Percentiles rank a stretch among this genome's conserved stretches.
These are phyloP conservation scores for Esperia sulphurella DNA, from an alignment of 2,888 invertebrate genomes.

Conservation along the genomic window DNA sequence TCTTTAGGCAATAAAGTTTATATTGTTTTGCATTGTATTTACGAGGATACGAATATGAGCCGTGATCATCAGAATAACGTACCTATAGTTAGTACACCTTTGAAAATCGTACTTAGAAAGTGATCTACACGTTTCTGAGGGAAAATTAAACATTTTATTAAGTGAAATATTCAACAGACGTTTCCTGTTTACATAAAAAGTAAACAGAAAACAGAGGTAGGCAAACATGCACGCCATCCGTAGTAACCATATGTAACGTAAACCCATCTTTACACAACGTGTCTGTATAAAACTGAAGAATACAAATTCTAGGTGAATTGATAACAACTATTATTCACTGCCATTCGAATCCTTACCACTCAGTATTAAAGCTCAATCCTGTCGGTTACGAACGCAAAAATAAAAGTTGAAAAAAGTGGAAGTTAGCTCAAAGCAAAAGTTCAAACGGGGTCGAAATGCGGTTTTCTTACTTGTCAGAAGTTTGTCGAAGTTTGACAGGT, in stretches of 20 bases:
- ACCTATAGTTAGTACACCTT: no score
- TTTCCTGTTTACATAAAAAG: no score
- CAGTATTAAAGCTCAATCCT: not conserved
- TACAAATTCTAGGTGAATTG: constrained; percentile 1
- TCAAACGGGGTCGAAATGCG: not conserved
- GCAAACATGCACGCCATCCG: not conserved
- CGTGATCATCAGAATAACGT: no score
- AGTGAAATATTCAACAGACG: no score
- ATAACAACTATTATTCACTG: not conserved
- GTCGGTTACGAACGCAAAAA: not conserved
- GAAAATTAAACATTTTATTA: no score
- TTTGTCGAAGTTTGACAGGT: constrained; percentile 3
- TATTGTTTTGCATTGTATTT: no score
- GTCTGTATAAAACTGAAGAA: not conserved
- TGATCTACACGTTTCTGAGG: no score
- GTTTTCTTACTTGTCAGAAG: constrained; percentile 1
- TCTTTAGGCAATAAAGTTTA: no score
- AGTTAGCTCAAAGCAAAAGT: not conserved
- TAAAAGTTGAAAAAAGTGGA: not conserved
- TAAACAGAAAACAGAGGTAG: no score
- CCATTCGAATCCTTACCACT: not conserved
- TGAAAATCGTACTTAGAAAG: no score
- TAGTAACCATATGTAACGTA: not conserved
- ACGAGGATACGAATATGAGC: no score
- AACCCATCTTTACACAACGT: not conserved